A percentile compares a stretch with the other conserved stretches of the same genome.
These are phyloP conservation scores for Pelodiscus sinensis DNA, from an alignment of 2,113 vertebrate genomes.

Conservation along the genomic window DNA sequence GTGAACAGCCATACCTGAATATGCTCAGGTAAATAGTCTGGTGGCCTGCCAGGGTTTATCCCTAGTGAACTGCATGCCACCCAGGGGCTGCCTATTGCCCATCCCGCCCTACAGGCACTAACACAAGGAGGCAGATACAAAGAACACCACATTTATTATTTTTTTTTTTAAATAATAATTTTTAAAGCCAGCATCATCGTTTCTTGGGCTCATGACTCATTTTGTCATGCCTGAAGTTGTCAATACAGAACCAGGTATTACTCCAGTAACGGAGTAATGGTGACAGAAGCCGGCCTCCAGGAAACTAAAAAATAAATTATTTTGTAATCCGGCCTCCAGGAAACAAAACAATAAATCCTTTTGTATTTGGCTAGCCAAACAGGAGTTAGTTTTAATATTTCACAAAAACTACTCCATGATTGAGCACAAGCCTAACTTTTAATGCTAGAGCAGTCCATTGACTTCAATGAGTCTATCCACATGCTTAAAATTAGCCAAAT, in stretches of 20 bases:
- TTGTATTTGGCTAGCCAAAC: background rate
- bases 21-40: too few relatives aligned
- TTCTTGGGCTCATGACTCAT: background rate
- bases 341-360: background rate
- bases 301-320: background rate
- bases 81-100: too few relatives aligned
- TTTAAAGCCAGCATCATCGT: background rate
- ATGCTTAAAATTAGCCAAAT: background rate
- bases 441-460: background rate
- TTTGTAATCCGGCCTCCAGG: too few relatives aligned
- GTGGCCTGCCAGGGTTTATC: too few relatives aligned
- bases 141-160: background rate
- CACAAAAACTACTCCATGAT: background rate
- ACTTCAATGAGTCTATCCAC: background rate
- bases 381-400: background rate
- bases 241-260: background rate
- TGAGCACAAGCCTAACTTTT: fast-evolving
- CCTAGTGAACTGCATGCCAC: too few relatives aligned
- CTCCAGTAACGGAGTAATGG: background rate
- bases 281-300: background rate
- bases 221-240: background rate
- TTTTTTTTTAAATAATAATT: background rate
- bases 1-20: too few relatives aligned
- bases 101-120: too few relatives aligned
- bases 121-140: background rate